Conservation (phyloP, 2,797 vertebrate genomes). For the Peromyscus melanophrys region DNA sequence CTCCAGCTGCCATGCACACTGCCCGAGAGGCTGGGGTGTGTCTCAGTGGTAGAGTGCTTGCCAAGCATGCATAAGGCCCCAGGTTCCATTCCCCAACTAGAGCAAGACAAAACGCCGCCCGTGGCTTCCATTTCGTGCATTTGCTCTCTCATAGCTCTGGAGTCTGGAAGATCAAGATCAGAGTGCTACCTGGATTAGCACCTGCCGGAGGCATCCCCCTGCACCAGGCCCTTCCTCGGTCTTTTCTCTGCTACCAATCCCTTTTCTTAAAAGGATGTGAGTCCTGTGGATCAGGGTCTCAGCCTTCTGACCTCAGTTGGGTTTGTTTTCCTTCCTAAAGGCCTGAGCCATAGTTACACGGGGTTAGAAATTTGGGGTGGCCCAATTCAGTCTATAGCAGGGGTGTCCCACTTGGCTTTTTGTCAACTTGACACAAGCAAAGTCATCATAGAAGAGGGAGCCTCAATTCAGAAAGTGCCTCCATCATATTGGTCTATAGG, state of each 20-base stretch:
- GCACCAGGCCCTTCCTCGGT: not conserved
- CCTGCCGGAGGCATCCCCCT: not conserved
- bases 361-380: not conserved
- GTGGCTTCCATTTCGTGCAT: not conserved
- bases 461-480: not conserved
- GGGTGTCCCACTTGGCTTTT: not conserved
- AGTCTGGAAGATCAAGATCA: constrained; percentile 35
- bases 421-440: not conserved
- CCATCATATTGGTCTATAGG: not conserved
- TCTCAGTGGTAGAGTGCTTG: not conserved
- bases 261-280: not conserved
- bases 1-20: not conserved
- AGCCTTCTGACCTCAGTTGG: constrained; percentile 5
- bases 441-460: not conserved
- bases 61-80: no score
- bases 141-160: constrained; percentile 31
- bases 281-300: not conserved
- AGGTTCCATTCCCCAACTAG: not conserved
- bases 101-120: not conserved
- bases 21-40: not conserved
- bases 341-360: not conserved
- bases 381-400: not conserved
- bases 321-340: not conserved
- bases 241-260: not conserved
- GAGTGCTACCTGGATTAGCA: not conserved